Conservation (phyloP, 2,888 invertebrate species). For the Opisthograptis luteolata region DNA sequence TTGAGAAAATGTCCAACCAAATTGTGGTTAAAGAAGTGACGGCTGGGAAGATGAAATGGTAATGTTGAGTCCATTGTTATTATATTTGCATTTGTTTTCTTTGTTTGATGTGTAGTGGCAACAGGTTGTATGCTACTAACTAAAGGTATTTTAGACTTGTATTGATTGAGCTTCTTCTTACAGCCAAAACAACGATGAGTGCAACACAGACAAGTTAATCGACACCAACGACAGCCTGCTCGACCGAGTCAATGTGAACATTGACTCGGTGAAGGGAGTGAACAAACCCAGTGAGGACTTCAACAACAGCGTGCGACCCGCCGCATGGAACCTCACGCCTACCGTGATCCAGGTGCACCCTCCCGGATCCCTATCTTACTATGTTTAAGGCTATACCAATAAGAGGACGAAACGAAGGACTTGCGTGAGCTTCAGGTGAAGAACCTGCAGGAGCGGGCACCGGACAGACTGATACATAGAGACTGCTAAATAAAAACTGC, state of each 20-base stretch:
- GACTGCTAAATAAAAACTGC: no score
- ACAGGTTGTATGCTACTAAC: no score
- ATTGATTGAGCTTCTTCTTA: not conserved
- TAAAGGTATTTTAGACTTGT: no score
- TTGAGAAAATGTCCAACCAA: slow-evolving; percentile 73
- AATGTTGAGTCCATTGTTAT: slow-evolving; percentile 30
- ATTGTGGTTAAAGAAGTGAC: slow-evolving; percentile 83
- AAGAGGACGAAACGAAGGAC: no score
- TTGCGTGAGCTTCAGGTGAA: no score
- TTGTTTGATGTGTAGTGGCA: no score
- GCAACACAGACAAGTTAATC: slow-evolving; percentile 87
- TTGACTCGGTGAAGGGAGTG: slow-evolving; percentile 85
- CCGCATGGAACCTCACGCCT: slow-evolving; percentile 55
- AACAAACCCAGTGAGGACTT: slow-evolving; percentile 43
- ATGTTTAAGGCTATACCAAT: no score
- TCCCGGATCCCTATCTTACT: no score
- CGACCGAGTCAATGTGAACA: slow-evolving; percentile 90
- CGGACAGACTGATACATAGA: no score
- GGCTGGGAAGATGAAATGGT: slow-evolving; percentile 67
- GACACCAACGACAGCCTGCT: slow-evolving; percentile 93
- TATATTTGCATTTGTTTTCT: no score
- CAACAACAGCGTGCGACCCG: slow-evolving; percentile 23
- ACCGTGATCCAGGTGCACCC: slow-evolving; percentile 63
- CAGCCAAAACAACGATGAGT: slow-evolving; percentile 54
- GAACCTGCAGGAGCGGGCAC: no score